Base-by-base conservation (phyloP, 1,140 invertebrate species). In the Charaxes varanes region DNA sequence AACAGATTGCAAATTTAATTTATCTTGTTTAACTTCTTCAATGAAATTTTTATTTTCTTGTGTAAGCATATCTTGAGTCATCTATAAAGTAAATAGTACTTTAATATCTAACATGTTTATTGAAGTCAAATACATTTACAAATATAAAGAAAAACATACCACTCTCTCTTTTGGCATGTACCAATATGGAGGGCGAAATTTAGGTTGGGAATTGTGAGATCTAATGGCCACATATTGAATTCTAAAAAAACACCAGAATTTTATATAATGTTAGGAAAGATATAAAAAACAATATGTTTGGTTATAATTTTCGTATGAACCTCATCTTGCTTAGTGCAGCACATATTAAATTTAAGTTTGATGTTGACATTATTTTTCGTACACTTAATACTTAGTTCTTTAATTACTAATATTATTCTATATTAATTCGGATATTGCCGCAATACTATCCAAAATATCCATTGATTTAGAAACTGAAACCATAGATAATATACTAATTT, bases 1-100 rank as follows among this genome's bases (percentile, higher is more conserved):
- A 62, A 41, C 27, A 26, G 31, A 19, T 46, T 71, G 60, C 4
- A 44, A 41, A 8, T 86, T 87, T 62, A 86, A 89, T 60, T 88
- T 89, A 15, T 94, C 88, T 41, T 91, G 73, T 6, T 93, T 79
- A 0, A 94, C 79, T 87, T 97, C 91, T 67, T 92, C 85, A 8
- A 98, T 61, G 79, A 97, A 98, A 33, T 89, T 83, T 74, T 88
- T 85, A 81, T 97, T 98, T 56, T 96, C 92, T 27, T 69, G 8
- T 0, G 93, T 96, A 7, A 98, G 53, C 7, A 87, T 62, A 59
- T 96, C 93, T 54, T 93, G 82, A 57, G 85, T 83, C 36, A 82
- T 57, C 92, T 93, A 52, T 42, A 82, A 84, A 45, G 53, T 42
- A 82, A 84, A 45, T 14, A 32, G 7, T 23, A 16, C 6, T 30